phyloP scores from a whole-genome alignment of 2,113 vertebrate species.

The Paradoxurus hermaphroditus region DNA sequence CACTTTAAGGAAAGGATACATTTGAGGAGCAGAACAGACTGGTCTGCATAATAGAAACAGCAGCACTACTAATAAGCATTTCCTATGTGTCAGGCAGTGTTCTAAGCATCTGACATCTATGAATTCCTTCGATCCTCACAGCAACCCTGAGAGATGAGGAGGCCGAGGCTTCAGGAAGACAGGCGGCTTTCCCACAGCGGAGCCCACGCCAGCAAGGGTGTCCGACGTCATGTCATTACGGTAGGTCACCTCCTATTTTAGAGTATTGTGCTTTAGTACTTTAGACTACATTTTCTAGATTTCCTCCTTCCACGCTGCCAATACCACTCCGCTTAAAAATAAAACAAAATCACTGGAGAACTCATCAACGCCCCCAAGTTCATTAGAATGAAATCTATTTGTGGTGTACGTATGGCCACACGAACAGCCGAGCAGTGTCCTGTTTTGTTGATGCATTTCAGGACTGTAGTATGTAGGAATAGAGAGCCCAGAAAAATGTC shows the following conservation, averaged over 20 bases:
- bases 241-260: background rate
- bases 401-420: background rate
- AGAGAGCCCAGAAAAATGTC: background rate
- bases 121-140: background rate
- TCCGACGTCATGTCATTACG: background rate
- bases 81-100: background rate
- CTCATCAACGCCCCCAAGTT: background rate
- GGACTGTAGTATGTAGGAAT: background rate
- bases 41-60: background rate
- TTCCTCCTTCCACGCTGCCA: background rate
- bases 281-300: slow-evolving; percentile 32
- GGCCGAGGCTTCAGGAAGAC: background rate
- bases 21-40: background rate
- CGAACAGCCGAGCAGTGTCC: background rate
- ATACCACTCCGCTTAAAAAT: background rate
- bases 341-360: background rate
- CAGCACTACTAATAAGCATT: background rate
- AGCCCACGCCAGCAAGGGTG: background rate
- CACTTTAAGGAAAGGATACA: background rate
- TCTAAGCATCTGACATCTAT: background rate
- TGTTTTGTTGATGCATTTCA: background rate
- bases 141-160: background rate
- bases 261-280: background rate
- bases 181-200: background rate
- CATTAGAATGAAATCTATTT: background rate